A percentile compares a stretch with the other conserved stretches of the same genome.
phyloP scores from a whole-genome alignment of 2,113 vertebrate genomes.

The Forbesichthys agassizii region DNA sequence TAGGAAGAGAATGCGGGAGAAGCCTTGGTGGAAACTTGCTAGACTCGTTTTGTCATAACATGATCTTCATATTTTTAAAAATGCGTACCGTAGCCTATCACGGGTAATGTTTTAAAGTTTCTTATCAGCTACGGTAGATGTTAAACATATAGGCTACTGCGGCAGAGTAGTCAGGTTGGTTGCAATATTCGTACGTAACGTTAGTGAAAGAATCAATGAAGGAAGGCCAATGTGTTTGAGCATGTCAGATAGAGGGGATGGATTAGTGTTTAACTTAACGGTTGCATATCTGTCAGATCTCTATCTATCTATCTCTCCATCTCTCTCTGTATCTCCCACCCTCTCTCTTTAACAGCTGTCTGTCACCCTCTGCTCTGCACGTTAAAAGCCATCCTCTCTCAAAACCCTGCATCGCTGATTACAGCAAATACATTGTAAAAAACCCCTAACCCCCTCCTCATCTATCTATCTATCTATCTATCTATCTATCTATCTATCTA shows the following conservation, averaged over 20 bases:
- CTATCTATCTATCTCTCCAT: no score
- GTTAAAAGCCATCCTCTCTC: constrained; percentile 46
- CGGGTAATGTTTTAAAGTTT: no score
- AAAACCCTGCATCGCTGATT: constrained; percentile 12
- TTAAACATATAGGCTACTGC: no score
- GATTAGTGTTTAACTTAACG: constrained; percentile 49
- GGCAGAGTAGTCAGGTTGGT: no score
- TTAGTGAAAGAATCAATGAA: constrained; percentile 17
- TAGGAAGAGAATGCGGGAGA: constrained; percentile 22
- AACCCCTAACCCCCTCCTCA: no score
- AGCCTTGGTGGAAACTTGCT: constrained; percentile 41
- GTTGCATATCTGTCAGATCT: constrained; percentile 61
- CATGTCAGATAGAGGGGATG: constrained; percentile 39
- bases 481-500: neutral
- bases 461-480: no score
- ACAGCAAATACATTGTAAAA: no score
- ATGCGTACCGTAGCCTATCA: no score
- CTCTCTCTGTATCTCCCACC: constrained; percentile 27
- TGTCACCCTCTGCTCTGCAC: constrained; percentile 33
- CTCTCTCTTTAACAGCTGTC: constrained; percentile 34
- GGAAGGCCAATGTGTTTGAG: constrained; percentile 41
- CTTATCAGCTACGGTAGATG: no score
- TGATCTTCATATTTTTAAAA: no score
- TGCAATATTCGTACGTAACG: no score
- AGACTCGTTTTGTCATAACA: constrained; percentile 50